phyloP scores from a whole-genome alignment of 2,113 vertebrate species.

The Lasiurus borealis region DNA sequence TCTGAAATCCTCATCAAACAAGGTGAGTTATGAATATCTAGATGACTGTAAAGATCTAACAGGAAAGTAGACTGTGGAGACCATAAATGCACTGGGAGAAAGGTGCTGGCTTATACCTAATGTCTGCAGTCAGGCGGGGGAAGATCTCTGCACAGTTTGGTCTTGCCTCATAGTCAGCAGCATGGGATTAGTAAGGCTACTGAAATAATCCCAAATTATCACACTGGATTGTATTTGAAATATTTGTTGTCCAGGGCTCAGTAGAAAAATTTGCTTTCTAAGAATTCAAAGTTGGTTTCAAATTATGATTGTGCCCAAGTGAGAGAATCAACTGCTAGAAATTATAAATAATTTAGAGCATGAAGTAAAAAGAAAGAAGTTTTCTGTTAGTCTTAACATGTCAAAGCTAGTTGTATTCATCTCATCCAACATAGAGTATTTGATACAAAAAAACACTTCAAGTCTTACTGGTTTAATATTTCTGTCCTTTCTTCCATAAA shows the following conservation, averaged over 20 bases:
- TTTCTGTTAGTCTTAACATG: background rate
- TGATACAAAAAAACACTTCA: background rate
- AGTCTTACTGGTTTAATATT: background rate
- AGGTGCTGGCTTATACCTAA: background rate
- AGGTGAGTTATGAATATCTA: background rate
- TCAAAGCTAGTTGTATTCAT: background rate
- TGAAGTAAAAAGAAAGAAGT: background rate
- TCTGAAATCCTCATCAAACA: slow-evolving; percentile 16
- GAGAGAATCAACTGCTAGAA: slow-evolving; percentile 19
- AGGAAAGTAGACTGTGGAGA: background rate
- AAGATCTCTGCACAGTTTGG: background rate
- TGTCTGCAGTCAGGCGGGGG: background rate
- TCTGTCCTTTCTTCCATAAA: background rate
- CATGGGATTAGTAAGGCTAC: background rate
- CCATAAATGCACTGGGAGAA: background rate
- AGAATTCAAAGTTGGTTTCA: background rate
- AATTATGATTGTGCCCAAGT: background rate
- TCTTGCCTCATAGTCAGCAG: background rate
- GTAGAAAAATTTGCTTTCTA: background rate
- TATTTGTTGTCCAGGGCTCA: background rate
- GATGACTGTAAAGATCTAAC: background rate
- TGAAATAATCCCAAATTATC: slow-evolving; percentile 8
- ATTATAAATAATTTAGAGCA: background rate
- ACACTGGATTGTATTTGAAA: background rate
- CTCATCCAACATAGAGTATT: background rate